Base-by-base conservation (phyloP, 2,888 invertebrate genomes). In the Phlogophora meticulosa region DNA sequence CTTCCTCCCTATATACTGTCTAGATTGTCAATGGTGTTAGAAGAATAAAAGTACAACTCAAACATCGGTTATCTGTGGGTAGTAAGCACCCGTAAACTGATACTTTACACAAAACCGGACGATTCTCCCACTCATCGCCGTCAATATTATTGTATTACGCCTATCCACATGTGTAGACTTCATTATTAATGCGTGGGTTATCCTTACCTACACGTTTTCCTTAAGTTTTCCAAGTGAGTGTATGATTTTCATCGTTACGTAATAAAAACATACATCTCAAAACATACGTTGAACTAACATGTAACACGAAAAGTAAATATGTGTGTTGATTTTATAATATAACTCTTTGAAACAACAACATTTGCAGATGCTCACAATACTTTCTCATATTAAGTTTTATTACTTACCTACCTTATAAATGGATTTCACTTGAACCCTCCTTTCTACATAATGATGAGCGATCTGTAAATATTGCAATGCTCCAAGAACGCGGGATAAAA, bases 151-250 rank as follows among this genome's bases (percentile, higher is more conserved):
- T 52, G 24, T 67, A 40, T 40, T 57, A 40, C 22, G 36, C 45
- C 46, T 24, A 52, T 20, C 32, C 22, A 38, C 34, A 57, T 46
- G 20, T 52, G 53, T 43, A 53, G 20, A 55, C 52, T 70, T 73
- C 61, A 78, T 68, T 62, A 73, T 57, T 55, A 56, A 81, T 65
- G 57, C 60, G 57, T 51, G 57, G 57, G 57, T 63, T 74, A 67
- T 28, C 49, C 20, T 48, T 28, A 61, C 20, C 45, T 24, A 61
- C 45, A 56, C 22, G 20, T 52, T 57, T 52, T 49, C 61, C 64
- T 76, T 72, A n/a, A 53, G 52, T 68, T 72, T 65, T 60, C 40
- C 46, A 61, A 66, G 68, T 56, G 55, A 63, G 62, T 69, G 53
- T 66, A 57, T 58, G 49, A 64, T 66, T 58, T 76, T 61, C 55